Evolutionary conservation across 2,888 invertebrate genomes (phyloP).

Genomic region (Emmelina monodactyla): DNA sequence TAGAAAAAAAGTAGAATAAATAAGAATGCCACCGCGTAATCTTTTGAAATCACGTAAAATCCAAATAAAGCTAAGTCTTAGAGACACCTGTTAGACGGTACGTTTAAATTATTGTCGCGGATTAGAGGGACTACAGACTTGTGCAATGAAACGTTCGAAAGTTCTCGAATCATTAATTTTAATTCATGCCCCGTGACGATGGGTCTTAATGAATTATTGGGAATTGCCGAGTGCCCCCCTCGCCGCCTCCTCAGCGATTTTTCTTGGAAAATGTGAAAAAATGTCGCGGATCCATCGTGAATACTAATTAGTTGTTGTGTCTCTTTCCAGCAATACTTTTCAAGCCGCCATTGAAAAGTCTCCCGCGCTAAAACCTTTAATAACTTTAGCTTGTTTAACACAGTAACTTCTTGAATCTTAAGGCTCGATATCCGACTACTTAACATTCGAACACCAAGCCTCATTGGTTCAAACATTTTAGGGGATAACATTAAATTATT

Average conservation of each 20-base stretch:
- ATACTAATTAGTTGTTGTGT: constrained; percentile 65
- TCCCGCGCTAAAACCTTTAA: constrained; percentile 40
- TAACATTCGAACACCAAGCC: too few species aligned
- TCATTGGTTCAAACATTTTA: neutral
- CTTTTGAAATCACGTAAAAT: constrained; percentile 26
- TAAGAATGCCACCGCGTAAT: constrained; percentile 8
- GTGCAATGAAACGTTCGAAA: constrained; percentile 32
- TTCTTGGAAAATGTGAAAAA: constrained; percentile 62
- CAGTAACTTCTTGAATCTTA: constrained; percentile 7
- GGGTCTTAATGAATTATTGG: constrained; percentile 64
- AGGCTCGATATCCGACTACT: constrained; percentile 1
- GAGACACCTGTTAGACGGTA: constrained; percentile 45
- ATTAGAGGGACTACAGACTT: constrained; percentile 53
- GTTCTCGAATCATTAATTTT: constrained; percentile 63
- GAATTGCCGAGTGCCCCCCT: constrained; percentile 47
- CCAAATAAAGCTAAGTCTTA: constrained; percentile 38
- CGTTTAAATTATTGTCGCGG: constrained; percentile 46
- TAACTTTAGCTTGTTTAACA: constrained; percentile 52
- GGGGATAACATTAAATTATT: neutral
- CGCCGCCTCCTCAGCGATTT: constrained; percentile 39
- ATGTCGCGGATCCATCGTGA: constrained; percentile 53
- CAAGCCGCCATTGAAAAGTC: neutral
- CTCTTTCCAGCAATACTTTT: constrained; percentile 21
- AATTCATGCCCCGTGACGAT: constrained; percentile 60
- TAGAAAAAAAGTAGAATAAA: constrained; percentile 11